Conservation (phyloP, 2,797 vertebrate genomes). For the Adelosebastes latens region DNA sequence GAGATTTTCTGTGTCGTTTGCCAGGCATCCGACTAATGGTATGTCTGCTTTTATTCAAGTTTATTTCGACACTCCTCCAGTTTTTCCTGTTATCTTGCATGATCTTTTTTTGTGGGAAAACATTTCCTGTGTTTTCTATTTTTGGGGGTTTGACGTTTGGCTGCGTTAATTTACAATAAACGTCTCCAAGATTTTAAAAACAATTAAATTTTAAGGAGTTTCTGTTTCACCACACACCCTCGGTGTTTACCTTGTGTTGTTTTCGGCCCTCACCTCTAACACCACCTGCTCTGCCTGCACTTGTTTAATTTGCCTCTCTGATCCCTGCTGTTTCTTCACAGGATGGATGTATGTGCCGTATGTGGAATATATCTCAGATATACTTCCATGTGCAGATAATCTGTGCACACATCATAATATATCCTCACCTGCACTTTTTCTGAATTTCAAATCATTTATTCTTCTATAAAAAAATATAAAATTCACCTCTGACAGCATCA, state of each 20-base stretch:
- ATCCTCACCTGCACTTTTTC: slow-evolving; percentile 35
- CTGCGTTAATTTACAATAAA: slow-evolving; percentile 59
- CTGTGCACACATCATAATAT: slow-evolving; percentile 12
- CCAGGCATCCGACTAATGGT: slow-evolving; percentile 99
- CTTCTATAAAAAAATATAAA: neutral
- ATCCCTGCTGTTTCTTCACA: slow-evolving; percentile 44
- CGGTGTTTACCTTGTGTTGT: slow-evolving; percentile 61
- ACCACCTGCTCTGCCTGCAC: slow-evolving; percentile 62
- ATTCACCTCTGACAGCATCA: neutral
- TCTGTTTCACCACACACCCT: slow-evolving; percentile 49
- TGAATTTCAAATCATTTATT: slow-evolving; percentile 20
- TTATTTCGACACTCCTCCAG: slow-evolving; percentile 77
- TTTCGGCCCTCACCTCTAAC: slow-evolving; percentile 64
- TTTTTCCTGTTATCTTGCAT: slow-evolving; percentile 81
- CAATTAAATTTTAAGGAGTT: slow-evolving; percentile 2
- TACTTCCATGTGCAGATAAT: slow-evolving; percentile 20
- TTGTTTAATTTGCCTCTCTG: slow-evolving; percentile 31
- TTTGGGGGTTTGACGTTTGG: slow-evolving; percentile 47
- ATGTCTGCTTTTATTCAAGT: slow-evolving; percentile 93
- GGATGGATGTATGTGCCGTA: slow-evolving; percentile 8
- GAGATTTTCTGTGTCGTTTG: slow-evolving; percentile 99
- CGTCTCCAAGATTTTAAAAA: slow-evolving; percentile 23
- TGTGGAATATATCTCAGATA: slow-evolving; percentile 44
- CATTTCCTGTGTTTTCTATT: slow-evolving; percentile 64
- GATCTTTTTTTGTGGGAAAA: slow-evolving; percentile 73